Conservation (phyloP, 2,888 invertebrate species). For the Hyppa rectilinea region DNA sequence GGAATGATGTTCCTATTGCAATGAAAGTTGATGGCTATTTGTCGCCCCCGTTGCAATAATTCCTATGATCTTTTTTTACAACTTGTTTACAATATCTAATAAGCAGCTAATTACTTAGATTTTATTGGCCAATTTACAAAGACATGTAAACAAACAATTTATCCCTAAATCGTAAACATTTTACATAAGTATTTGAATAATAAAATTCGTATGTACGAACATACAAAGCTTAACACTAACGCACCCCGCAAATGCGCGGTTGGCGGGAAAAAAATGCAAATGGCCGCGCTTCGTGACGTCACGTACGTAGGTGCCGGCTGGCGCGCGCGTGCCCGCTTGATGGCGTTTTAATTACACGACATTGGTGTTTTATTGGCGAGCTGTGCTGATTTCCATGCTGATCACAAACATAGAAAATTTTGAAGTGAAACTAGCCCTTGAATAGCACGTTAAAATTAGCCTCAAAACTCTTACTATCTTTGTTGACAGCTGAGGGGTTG, state of each 20-base stretch:
- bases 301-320: constrained; percentile 70
- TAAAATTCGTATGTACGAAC: constrained; percentile 44
- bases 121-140: background rate
- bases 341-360: constrained; percentile 80
- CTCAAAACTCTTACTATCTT: background rate
- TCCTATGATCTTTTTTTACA: background rate
- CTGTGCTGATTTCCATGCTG: constrained; percentile 59
- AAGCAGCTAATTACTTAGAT: background rate
- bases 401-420: constrained; percentile 54
- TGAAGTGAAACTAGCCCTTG: constrained; percentile 36
- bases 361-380: constrained; percentile 75
- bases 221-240: constrained; percentile 56
- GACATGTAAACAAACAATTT: background rate
- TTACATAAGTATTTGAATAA: constrained; percentile 39
- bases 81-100: background rate
- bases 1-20: constrained; percentile 77
- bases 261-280: constrained; percentile 83
- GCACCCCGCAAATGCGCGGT: constrained; percentile 72
- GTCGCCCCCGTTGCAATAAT: constrained; percentile 61
- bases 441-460: background rate
- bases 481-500: background rate
- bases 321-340: constrained; percentile 73
- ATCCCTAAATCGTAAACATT: constrained; percentile 2
- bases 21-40: constrained; percentile 76
- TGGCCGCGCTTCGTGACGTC: constrained; percentile 82